A percentile compares a stretch with the other conserved stretches of the same genome.
Conservation (phyloP, 2,888 invertebrate species). For the Drosophila hawaiiensis region DNA sequence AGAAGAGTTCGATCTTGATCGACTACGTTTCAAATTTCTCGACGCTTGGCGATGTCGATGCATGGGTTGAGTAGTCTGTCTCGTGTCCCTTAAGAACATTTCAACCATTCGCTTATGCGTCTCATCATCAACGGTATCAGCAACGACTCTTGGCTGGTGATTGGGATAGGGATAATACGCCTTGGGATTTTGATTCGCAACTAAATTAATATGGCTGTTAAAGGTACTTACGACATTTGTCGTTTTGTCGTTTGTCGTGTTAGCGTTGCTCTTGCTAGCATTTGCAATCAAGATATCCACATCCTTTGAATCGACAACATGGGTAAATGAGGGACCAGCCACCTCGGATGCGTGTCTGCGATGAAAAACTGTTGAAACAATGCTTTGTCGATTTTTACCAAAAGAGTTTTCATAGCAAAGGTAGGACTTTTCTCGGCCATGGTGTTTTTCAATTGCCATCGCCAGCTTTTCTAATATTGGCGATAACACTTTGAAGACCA, state of each 20-base stretch:
- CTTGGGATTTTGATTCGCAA: not conserved
- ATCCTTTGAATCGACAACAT: conserved; percentile 85
- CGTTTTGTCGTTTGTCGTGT: conserved; percentile 14
- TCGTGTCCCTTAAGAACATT: conserved; percentile 77
- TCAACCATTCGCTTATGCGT: conserved; percentile 83
- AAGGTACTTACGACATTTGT: not conserved
- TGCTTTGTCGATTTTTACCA: conserved; percentile 87
- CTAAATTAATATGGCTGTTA: not conserved
- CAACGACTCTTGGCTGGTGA: not conserved
- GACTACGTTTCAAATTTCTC: conserved; percentile 42
- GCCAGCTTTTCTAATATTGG: conserved; percentile 87
- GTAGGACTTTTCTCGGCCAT: conserved; percentile 90
- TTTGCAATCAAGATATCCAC: conserved; percentile 77
- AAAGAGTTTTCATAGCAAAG: conserved; percentile 89
- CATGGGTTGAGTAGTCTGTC: conserved; percentile 5
- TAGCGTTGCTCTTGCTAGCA: conserved; percentile 39
- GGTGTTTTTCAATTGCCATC: conserved; percentile 90
- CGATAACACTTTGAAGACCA: conserved; percentile 83
- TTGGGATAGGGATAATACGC: not conserved
- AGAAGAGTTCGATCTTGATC: conserved; percentile 50
- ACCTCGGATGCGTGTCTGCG: conserved; percentile 89
- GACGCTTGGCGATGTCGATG: conserved; percentile 18
- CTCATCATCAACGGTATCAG: conserved; percentile 72
- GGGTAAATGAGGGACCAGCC: conserved; percentile 87
- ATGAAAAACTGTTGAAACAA: conserved; percentile 89